Base-by-base conservation (phyloP, 2,888 invertebrate genomes). In the Zaprionus bogoriensis region DNA sequence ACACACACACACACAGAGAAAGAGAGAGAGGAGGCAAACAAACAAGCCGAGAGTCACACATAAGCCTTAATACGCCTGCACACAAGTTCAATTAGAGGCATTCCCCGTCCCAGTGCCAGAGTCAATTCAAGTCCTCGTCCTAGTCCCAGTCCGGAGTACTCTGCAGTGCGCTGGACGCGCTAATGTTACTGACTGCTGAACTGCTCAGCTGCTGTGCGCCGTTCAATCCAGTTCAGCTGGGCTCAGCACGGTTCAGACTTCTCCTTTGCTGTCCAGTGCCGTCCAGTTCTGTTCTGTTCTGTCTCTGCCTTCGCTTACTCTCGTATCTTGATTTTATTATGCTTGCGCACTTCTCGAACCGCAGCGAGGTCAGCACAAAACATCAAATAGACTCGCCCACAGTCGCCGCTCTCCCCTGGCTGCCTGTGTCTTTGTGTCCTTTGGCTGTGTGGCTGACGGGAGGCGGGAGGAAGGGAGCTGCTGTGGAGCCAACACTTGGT, bases 291-390 rank as follows among this genome's bases (percentile, higher is more conserved):
- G 28, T 27, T n/a, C 22, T 25, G 47, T 12, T 19, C 36, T 50
- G 39, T 6, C 38, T 14, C 7, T 30, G 47, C 17, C 27, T 14
- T 17, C 39, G 61, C 39, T 59, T 48, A 44, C 58, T 58, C 50
- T 74, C 66, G 41, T 79, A 86, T 81, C 87, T 86, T 83, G 80
- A 81, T 81, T 86, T 83, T 81, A 86, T 81, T 81, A 83, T 83
- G 74, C 87, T 83, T 79, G 80, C 80, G 80, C 72, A 86, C 87
- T 83, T 74, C 70, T 62, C 71, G 63, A 67, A 67, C 84, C 87
- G 65, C 80, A 79, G 83, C 86, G 86, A 74, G 86, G 83, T 80
- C 80, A 80, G 83, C 76, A 83, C 71, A 79, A 82, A 80, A 77
- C 87, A 86, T 86, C 80, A 80, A 83, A 86, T 79, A 60, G 76